A percentile compares a stretch with the other conserved stretches of the same genome.
These are phyloP conservation scores for Notospermus geniculatus DNA, from an alignment of 1,140 invertebrate genomes.

Conservation along the genomic window DNA sequence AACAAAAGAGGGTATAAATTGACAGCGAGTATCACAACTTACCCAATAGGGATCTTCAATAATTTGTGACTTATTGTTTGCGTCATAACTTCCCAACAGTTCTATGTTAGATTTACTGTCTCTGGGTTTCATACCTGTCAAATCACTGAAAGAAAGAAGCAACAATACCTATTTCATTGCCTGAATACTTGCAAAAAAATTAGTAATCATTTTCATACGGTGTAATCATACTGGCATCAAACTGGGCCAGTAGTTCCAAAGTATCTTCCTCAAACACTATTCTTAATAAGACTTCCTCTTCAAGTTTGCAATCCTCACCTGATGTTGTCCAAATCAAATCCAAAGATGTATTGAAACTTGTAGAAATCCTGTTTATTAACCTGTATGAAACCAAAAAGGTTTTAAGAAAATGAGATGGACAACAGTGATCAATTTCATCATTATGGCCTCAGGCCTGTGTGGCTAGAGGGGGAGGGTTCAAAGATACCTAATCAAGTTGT, in stretches of 20 bases:
- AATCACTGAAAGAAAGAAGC: slow-evolving; percentile 25
- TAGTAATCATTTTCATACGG: too few species aligned
- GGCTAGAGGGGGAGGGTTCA: too few species aligned
- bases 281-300: neutral
- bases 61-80: slow-evolving; percentile 67
- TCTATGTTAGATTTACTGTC: slow-evolving; percentile 68
- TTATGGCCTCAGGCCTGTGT: neutral
- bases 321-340: slow-evolving; percentile 85
- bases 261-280: too few species aligned
- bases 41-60: slow-evolving; percentile 88
- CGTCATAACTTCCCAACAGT: slow-evolving; percentile 77
- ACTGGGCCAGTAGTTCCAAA: too few species aligned
- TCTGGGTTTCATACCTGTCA: slow-evolving; percentile 21
- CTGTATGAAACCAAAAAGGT: slow-evolving; percentile 51
- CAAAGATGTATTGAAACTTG: slow-evolving; percentile 80
- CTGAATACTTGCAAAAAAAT: too few species aligned
- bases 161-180: too few species aligned
- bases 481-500: too few species aligned
- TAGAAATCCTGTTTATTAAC: slow-evolving; percentile 70
- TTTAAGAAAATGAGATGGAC: slow-evolving; percentile 11
- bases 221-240: too few species aligned
- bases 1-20: neutral
- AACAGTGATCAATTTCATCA: neutral
- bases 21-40: slow-evolving; percentile 22
- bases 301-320: slow-evolving; percentile 26